These are phyloP conservation scores for Allolobophora icterica DNA, from an alignment of 2,888 invertebrate species.

Conservation along the genomic window DNA sequence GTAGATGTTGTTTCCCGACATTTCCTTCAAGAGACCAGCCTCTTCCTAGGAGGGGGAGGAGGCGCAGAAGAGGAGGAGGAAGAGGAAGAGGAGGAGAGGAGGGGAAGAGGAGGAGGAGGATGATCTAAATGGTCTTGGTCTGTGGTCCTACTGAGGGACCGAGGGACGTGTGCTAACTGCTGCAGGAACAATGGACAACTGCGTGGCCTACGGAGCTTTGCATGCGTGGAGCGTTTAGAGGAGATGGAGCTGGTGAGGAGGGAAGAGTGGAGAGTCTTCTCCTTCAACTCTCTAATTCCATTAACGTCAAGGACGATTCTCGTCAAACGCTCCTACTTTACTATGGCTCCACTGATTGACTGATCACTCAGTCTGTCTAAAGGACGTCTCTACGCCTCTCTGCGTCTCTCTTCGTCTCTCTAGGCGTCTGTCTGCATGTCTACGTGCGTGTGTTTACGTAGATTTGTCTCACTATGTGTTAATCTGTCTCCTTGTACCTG, in stretches of 20 bases:
- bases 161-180: background rate
- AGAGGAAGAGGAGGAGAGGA: too few relatives aligned
- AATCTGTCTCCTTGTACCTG: too few relatives aligned
- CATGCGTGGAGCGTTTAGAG: background rate
- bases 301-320: slow-evolving; percentile 10
- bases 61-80: too few relatives aligned
- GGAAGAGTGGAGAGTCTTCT: background rate
- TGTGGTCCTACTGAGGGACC: background rate
- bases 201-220: background rate
- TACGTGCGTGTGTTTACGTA: too few relatives aligned
- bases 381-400: background rate
- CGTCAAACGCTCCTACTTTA: background rate
- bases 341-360: background rate
- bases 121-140: background rate
- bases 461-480: too few relatives aligned
- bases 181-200: background rate
- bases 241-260: background rate
- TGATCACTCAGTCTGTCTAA: background rate
- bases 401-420: background rate
- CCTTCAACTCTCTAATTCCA: background rate
- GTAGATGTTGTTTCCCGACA: background rate
- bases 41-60: too few relatives aligned
- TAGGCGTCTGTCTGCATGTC: background rate
- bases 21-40: background rate
- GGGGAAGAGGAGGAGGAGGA: too few relatives aligned